phyloP scores from a whole-genome alignment of 2,888 invertebrate species.

The Nesidiocoris tenuis region DNA sequence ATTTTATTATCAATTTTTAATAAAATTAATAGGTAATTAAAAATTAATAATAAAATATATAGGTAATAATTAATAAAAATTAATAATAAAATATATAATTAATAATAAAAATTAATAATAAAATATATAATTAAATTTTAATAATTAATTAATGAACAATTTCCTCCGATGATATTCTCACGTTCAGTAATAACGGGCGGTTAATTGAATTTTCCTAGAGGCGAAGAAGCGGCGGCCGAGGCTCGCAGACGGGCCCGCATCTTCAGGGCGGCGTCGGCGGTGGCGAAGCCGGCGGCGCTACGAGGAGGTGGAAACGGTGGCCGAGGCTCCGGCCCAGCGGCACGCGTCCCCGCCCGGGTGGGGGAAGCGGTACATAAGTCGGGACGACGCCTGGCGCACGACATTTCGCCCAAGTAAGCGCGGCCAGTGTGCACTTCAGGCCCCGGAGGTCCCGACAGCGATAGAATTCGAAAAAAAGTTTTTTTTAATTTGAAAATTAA shows the following conservation, averaged over 20 bases:
- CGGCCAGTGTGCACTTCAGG: neutral
- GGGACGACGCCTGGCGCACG: slow-evolving; percentile 58
- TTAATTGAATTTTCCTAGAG: too few species aligned
- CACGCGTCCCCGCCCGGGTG: slow-evolving; percentile 53
- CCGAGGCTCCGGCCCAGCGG: too few species aligned
- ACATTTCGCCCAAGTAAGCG: slow-evolving; percentile 43
- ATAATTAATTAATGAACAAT: too few species aligned
- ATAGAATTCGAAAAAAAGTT: neutral
- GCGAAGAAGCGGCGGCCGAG: neutral
- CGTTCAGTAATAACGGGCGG: too few species aligned
- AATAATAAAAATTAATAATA: too few species aligned
- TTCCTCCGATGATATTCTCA: too few species aligned
- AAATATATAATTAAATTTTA: too few species aligned
- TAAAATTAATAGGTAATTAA: too few species aligned
- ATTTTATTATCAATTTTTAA: too few species aligned
- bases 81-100: too few species aligned
- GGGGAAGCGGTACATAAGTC: slow-evolving; percentile 60
- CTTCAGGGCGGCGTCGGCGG: slow-evolving; percentile 18
- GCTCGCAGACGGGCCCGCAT: neutral
- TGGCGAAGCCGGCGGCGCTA: slow-evolving; percentile 25
- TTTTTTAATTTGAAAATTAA: neutral
- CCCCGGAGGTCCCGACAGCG: neutral
- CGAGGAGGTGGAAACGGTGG: slow-evolving; percentile 48
- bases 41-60: too few species aligned
- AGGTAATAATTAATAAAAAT: too few species aligned